Evolutionary conservation across 1,140 invertebrate genomes (phyloP).

Genomic region (Nasonia giraulti): DNA sequence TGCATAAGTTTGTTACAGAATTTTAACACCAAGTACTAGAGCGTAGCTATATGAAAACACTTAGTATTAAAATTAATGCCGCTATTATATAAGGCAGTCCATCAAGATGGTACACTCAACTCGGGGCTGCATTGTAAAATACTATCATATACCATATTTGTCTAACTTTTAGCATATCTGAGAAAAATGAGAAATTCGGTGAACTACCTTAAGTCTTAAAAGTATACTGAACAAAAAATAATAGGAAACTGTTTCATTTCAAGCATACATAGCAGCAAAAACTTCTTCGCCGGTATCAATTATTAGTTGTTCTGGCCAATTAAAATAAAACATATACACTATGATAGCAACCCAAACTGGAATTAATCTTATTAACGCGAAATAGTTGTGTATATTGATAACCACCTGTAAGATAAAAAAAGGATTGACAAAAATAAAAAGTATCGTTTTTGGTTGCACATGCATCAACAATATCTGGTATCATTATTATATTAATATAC

Average conservation of each 20-base stretch:
- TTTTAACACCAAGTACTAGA: no score
- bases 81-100: no score
- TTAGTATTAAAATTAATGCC: no score
- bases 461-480: no score
- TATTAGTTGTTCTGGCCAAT: conserved; percentile 14
- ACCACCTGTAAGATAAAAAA: background rate
- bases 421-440: background rate
- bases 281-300: background rate
- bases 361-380: background rate
- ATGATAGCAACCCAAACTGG: background rate
- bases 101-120: no score
- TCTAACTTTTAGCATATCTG: no score
- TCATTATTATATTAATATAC: background rate
- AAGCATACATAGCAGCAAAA: background rate
- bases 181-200: background rate
- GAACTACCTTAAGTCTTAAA: background rate
- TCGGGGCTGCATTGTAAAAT: no score
- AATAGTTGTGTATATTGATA: background rate
- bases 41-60: no score
- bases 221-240: background rate
- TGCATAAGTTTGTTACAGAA: no score
- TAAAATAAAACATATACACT: background rate
- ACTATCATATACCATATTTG: no score
- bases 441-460: background rate
- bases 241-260: no score